Conservation (phyloP, 2,888 invertebrate genomes). For the Hecatera dysodea region DNA sequence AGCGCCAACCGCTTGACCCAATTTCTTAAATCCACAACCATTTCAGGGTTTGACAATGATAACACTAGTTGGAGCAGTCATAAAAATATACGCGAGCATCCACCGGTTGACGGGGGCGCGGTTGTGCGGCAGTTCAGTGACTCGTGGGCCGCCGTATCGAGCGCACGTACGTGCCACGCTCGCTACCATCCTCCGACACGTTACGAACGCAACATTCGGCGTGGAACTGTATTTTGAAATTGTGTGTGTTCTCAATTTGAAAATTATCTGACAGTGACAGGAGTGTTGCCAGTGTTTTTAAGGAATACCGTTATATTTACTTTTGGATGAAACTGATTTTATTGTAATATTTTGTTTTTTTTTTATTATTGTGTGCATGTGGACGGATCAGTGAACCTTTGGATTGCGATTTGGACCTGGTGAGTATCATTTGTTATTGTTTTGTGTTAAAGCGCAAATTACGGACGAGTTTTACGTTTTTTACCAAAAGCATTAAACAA, state of each 20-base stretch:
- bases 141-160: slow-evolving; percentile 79
- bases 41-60: slow-evolving; percentile 86
- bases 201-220: slow-evolving; percentile 69
- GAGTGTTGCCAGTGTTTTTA: slow-evolving; percentile 77
- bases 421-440: slow-evolving; percentile 72
- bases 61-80: slow-evolving; percentile 79
- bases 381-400: slow-evolving; percentile 85
- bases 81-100: slow-evolving; percentile 81
- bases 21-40: slow-evolving; percentile 82
- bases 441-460: slow-evolving; percentile 22
- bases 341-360: slow-evolving; percentile 70
- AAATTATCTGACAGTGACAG: slow-evolving; percentile 84
- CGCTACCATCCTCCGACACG: slow-evolving; percentile 64
- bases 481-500: slow-evolving; percentile 22
- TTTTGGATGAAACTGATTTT: slow-evolving; percentile 68
- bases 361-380: slow-evolving; percentile 78
- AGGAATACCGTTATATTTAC: slow-evolving; percentile 64
- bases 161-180: slow-evolving; percentile 74
- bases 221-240: slow-evolving; percentile 75
- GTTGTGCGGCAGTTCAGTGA: slow-evolving; percentile 86
- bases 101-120: slow-evolving; percentile 79
- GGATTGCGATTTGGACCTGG: slow-evolving; percentile 89
- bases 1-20: slow-evolving; percentile 80
- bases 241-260: slow-evolving; percentile 75
- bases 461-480: slow-evolving; percentile 14